Evolutionary conservation across 2,888 invertebrate species (phyloP).

Genomic region (Agonopterix arenella): DNA sequence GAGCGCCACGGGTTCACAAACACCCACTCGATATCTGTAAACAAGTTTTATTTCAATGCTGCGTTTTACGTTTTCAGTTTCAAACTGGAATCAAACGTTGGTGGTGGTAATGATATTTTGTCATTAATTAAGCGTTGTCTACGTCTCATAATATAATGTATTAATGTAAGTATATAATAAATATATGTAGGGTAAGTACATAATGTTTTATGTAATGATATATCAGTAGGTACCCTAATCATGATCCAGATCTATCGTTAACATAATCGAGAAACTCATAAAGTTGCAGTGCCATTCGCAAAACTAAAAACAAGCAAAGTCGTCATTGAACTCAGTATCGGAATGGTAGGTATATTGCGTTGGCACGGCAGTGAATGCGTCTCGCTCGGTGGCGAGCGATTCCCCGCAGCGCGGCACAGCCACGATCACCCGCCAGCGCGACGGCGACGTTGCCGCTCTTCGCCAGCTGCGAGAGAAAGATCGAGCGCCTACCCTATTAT

Average conservation of each 20-base stretch:
- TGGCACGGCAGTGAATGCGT: constrained; percentile 52
- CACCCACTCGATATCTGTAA: constrained; percentile 74
- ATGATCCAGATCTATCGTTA: not conserved
- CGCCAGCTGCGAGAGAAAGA: constrained; percentile 76
- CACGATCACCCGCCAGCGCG: constrained; percentile 34
- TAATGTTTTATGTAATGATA: not conserved
- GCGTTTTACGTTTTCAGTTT: constrained; percentile 30
- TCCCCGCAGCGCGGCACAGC: constrained; percentile 46
- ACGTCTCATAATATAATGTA: too few relatives aligned
- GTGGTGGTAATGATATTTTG: not conserved
- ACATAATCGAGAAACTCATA: not conserved
- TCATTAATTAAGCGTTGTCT: too few relatives aligned
- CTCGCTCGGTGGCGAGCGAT: constrained; percentile 38
- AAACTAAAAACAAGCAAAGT: constrained; percentile 26
- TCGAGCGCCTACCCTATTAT: constrained; percentile 69
- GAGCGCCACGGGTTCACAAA: constrained; percentile 61
- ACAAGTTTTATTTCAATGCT: constrained; percentile 65
- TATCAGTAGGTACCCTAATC: not conserved
- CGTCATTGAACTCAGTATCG: constrained; percentile 43
- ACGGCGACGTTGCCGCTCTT: constrained; percentile 66
- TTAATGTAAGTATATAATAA: not conserved
- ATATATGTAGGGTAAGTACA: not conserved
- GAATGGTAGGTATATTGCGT: constrained; percentile 65
- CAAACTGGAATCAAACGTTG: constrained; percentile 10
- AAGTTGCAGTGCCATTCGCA: constrained; percentile 15